phyloP scores from a whole-genome alignment of 2,113 vertebrate genomes.

The Platycercus adscitus region DNA sequence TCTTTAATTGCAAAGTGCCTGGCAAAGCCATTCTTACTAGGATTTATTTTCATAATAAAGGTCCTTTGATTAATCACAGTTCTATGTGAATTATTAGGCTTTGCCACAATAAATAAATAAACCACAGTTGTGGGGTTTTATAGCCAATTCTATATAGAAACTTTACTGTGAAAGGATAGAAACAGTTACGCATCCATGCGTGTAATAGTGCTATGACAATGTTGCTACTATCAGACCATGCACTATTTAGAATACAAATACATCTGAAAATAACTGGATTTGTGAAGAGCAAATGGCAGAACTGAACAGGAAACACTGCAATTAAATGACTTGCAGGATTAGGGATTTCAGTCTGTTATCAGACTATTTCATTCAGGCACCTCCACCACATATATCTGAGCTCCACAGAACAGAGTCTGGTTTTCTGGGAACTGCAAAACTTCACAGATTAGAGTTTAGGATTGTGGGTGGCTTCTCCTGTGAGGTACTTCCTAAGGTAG shows the following conservation, averaged over 20 bases:
- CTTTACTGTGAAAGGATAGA: background rate
- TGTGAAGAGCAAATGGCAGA: background rate
- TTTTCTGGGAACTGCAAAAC: background rate
- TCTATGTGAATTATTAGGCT: constrained; percentile 34
- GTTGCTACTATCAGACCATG: background rate
- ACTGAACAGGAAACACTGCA: background rate
- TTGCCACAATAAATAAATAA: constrained; percentile 29
- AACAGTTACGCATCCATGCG: background rate
- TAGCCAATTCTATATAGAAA: background rate
- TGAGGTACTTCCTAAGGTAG: background rate
- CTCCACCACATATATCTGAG: background rate
- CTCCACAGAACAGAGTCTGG: background rate
- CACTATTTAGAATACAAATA: background rate
- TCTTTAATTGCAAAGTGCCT: constrained; percentile 63
- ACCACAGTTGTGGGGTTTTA: background rate
- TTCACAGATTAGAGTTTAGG: background rate
- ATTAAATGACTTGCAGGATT: background rate
- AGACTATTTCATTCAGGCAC: background rate
- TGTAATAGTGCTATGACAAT: background rate
- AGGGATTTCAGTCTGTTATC: background rate
- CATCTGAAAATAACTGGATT: background rate
- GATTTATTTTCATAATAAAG: constrained; percentile 67
- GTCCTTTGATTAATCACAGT: constrained; percentile 34
- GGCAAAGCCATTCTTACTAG: constrained; percentile 23
- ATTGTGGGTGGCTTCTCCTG: background rate